phyloP scores from a whole-genome alignment of 2,797 vertebrate species.

The Poeciliopsis gracilis region DNA sequence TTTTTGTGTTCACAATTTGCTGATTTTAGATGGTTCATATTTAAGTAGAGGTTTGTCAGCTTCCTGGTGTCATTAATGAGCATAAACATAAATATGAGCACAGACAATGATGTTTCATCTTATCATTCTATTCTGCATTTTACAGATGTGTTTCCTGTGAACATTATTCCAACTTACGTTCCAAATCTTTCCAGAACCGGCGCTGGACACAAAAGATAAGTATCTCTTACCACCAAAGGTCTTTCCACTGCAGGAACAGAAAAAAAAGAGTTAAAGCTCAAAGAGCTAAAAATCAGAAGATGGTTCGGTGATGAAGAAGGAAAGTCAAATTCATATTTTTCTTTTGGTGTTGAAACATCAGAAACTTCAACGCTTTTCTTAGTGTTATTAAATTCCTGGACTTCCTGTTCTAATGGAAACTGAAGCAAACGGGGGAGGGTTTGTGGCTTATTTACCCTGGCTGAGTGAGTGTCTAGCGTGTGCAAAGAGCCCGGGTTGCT shows the following conservation, averaged over 20 bases:
- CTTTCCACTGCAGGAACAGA: slow-evolving; percentile 87
- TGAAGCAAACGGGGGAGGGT: slow-evolving; percentile 53
- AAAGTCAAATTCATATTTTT: slow-evolving; percentile 19
- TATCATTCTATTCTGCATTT: background rate
- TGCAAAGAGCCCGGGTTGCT: slow-evolving; percentile 51
- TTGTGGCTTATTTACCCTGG: slow-evolving; percentile 74
- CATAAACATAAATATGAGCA: background rate
- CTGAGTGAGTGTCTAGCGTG: slow-evolving; percentile 60
- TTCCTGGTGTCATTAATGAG: background rate
- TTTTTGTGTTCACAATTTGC: background rate
- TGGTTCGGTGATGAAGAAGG: slow-evolving; percentile 6
- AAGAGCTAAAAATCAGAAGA: background rate
- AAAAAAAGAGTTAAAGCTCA: slow-evolving; percentile 1
- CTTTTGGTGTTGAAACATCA: slow-evolving; percentile 24
- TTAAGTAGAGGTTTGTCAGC: background rate
- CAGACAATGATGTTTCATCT: background rate
- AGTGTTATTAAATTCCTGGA: slow-evolving; percentile 65
- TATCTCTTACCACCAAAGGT: slow-evolving; percentile 91
- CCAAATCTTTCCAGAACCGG: slow-evolving; percentile 90
- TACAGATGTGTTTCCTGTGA: background rate
- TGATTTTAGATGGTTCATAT: background rate
- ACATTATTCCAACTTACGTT: slow-evolving; percentile 83
- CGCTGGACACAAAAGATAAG: slow-evolving; percentile 93
- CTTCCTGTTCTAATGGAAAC: slow-evolving; percentile 73
- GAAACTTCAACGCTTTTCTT: slow-evolving; percentile 29